Evolutionary conservation across 2,888 invertebrate species (phyloP), one percentile per base, ranked within the genome.

Genomic region (Pseudococcus viburni): DNA sequence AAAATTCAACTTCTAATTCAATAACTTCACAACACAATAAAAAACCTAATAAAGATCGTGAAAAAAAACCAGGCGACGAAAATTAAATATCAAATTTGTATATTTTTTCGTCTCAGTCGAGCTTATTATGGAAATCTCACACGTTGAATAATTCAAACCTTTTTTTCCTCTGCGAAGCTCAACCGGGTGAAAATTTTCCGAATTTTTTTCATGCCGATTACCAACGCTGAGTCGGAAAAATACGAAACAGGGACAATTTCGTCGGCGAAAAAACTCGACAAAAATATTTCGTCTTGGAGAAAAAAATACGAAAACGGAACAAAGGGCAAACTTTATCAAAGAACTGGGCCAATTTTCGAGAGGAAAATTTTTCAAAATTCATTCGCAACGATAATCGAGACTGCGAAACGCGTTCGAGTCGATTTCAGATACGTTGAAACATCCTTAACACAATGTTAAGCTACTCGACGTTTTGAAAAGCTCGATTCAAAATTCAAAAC

Each of bases 71-170:
- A 64, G 1, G 11, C 64, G 8, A 0, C 42, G 17, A 64, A 22
- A 64, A 64, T 64, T 22, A 64, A 64, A 64, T 11, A 64, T 59
- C 5, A 22, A 22, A 64, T 64, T 64, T 64, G 19, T 64, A 64
- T 7, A 9, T 22, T 64, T 22, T 64, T 22, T 22, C 12, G 7
- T 64, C 64, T 7, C 22, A 22, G 9, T 22, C 64, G 64, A 64
- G 22, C 64, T 64, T 64, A 59, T 59, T 59, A 64, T 64, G 64
- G 64, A 64, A 64, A 64, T 64, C 64, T 19, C 12, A 22, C 15
- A 22, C 22, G 22, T 64, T 22, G 8, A 22, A 64, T 64, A 64
- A 64, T 64, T 64, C 64, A 64, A 64, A 22, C 2, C 64, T 64
- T 64, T 12, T 64, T 22, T 22, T 1, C 64, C 9, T 42, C 42